These are phyloP conservation scores for Spermophilus dauricus DNA, from an alignment of 2,113 vertebrate genomes.

Conservation along the genomic window DNA sequence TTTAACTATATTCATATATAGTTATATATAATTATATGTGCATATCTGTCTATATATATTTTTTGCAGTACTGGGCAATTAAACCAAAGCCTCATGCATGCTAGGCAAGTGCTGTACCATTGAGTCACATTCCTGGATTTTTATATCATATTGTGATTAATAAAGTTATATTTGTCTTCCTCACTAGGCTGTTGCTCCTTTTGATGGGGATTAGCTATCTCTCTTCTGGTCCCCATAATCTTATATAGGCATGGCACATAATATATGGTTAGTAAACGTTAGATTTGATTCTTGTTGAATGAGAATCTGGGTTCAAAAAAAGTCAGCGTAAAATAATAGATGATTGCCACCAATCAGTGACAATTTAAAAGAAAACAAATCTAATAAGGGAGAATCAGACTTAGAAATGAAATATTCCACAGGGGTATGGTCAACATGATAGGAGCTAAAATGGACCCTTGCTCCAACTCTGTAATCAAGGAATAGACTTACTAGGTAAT, in stretches of 20 bases:
- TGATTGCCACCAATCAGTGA: not conserved
- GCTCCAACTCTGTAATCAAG: not conserved
- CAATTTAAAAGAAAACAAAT: constrained; percentile 39
- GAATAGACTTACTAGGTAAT: not conserved
- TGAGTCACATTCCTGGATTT: not conserved
- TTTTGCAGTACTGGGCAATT: not conserved
- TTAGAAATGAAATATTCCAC: not conserved
- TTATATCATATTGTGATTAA: not conserved
- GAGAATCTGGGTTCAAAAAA: not conserved
- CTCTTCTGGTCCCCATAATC: not conserved
- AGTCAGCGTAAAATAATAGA: not conserved
- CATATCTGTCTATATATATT: not conserved
- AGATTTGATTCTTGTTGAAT: constrained; percentile 1
- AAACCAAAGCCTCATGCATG: not conserved
- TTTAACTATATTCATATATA: not conserved
- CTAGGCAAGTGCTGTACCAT: not conserved
- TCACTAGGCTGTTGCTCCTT: not conserved
- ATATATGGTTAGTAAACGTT: not conserved
- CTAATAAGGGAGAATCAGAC: not conserved
- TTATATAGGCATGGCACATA: not conserved
- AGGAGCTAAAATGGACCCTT: not conserved
- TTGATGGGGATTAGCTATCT: not conserved
- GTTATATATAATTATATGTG: not conserved
- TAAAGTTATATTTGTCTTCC: not conserved
- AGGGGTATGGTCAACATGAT: not conserved